Conservation (phyloP, 2,797 vertebrate species). For the Microctenopoma stevenorrisi region DNA sequence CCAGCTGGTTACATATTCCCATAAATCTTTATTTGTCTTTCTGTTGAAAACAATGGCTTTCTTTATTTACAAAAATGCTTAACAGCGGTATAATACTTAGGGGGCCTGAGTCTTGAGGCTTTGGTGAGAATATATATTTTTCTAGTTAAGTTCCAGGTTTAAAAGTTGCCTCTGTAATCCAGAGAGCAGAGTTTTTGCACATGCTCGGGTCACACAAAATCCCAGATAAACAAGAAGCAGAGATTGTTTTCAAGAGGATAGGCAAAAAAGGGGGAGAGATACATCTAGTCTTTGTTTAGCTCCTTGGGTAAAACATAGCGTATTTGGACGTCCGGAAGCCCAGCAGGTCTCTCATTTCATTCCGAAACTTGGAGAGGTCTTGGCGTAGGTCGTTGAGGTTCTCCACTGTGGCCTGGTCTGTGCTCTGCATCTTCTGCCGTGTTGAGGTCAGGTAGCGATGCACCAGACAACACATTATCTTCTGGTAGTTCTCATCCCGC, state of each 20-base stretch:
- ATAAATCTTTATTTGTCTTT: slow-evolving; percentile 78
- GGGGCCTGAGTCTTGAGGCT: slow-evolving; percentile 70
- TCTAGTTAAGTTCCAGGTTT: slow-evolving; percentile 72
- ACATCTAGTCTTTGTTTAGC: slow-evolving; percentile 77
- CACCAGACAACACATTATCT: slow-evolving; percentile 98
- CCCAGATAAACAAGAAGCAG: slow-evolving; percentile 61
- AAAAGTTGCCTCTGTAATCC: slow-evolving; percentile 58
- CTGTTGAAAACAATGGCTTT: slow-evolving; percentile 79
- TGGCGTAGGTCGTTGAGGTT: slow-evolving; percentile 97
- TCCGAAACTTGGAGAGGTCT: slow-evolving; percentile 97
- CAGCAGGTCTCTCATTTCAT: slow-evolving; percentile 97
- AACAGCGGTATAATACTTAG: slow-evolving; percentile 72
- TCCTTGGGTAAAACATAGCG: slow-evolving; percentile 98
- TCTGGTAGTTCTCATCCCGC: slow-evolving; percentile 96
- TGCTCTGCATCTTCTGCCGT: slow-evolving; percentile 98
- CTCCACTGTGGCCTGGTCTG: slow-evolving; percentile 96
- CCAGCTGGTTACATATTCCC: slow-evolving; percentile 34
- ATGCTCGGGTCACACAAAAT: slow-evolving; percentile 71
- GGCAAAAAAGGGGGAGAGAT: slow-evolving; percentile 11
- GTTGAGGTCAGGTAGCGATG: slow-evolving; percentile 98
- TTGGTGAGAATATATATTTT: slow-evolving; percentile 73
- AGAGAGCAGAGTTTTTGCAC: slow-evolving; percentile 69
- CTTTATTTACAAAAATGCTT: slow-evolving; percentile 80
- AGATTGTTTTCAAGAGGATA: slow-evolving; percentile 36
- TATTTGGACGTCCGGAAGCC: slow-evolving; percentile 99